Base-by-base conservation (phyloP, 2,888 invertebrate species). In the Pomacea canaliculata region DNA sequence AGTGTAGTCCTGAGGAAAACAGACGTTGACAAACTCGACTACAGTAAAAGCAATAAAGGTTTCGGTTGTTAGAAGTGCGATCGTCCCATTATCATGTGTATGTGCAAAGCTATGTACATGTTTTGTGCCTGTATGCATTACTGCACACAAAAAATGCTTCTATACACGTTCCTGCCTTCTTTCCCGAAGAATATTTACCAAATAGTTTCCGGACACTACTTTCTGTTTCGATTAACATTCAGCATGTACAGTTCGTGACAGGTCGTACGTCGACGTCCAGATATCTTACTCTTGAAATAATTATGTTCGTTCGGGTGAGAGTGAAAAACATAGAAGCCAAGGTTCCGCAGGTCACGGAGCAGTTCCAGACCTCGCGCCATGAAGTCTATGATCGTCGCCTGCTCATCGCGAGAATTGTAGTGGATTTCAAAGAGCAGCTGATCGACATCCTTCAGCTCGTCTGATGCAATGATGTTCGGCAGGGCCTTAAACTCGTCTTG, bases 371-470 rank as follows among this genome's bases (percentile, higher is more conserved):
- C 63, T 19, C 19, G 63, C 2, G 19, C 23, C 63, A 63, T 63
- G 0, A 7, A 12, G 63, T 63, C 27, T 19, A 16, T 10, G 4
- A 16, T 16, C 12, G 51, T 16, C 8, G 10, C 51, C 51, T 56
- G 23, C 23, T 23, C 23, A 16, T 16, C 8, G 12, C 27, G 16
- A 7, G 10, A 7, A 19, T 63, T n/a, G 16, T 8, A 1, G 56
- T 87, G 86, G 13, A 87, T 73, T 70, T 87, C 86, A 2, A 85
- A 77, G 4, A 85, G 75, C 46, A 87, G 75, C 73, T 87, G 86
- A 18, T 78, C 73, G 5, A 86, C 80, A 10, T 83, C 73, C 8
- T 75, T 56, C 23, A 87, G 68, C 13, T 80, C 78, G 12, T 81
- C 83, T 18, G 80, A 76, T 13, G 79, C 51, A 49, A 85, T 76